Conservation (phyloP, 2,113 vertebrate species). For the Hippopotamus amphibius region DNA sequence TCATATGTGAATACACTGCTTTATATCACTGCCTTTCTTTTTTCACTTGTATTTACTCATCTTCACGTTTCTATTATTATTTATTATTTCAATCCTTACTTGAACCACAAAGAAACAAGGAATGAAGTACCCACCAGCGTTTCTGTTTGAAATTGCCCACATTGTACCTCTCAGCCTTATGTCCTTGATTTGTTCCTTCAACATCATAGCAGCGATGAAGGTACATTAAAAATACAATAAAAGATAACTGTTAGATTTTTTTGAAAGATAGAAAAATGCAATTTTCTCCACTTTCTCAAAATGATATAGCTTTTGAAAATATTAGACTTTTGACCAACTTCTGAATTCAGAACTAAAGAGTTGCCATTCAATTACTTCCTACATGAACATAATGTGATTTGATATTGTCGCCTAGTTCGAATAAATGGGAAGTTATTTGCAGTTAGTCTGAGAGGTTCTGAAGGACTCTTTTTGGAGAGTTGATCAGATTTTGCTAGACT, state of each 20-base stretch:
- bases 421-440: constrained; percentile 70
- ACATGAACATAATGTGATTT: constrained; percentile 49
- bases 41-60: background rate
- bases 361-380: constrained; percentile 56
- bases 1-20: background rate
- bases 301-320: constrained; percentile 59
- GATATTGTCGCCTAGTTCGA: constrained; percentile 44
- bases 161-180: background rate
- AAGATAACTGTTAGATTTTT: constrained; percentile 51
- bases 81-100: background rate
- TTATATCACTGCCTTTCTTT: background rate
- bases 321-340: constrained; percentile 67
- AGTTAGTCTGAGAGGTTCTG: constrained; percentile 54
- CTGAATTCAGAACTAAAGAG: constrained; percentile 57
- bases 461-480: constrained; percentile 38
- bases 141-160: constrained; percentile 9
- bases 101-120: background rate
- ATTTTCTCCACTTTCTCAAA: constrained; percentile 71
- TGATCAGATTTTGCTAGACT: constrained; percentile 56
- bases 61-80: background rate
- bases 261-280: constrained; percentile 66
- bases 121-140: background rate
- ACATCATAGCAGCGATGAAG: background rate
- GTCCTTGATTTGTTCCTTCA: constrained; percentile 7
- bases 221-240: constrained; percentile 56